Conservation (phyloP, 2,797 vertebrate genomes). For the Squalus acanthias region DNA sequence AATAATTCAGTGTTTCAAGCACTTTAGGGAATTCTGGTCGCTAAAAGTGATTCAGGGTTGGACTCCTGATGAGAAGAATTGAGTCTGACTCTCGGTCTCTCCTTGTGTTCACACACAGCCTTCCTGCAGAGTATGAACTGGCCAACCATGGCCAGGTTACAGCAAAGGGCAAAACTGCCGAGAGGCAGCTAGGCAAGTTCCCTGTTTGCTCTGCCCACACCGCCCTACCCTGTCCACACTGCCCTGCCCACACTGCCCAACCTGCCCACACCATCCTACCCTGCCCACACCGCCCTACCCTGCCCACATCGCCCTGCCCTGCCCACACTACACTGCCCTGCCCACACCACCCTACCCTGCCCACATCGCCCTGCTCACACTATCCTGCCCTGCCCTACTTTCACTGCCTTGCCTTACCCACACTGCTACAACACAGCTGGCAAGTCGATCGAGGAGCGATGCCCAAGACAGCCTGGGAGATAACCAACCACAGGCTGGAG, state of each 20-base stretch:
- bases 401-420: background rate
- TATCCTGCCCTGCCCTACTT: background rate
- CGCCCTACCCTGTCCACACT: background rate
- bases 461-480: background rate
- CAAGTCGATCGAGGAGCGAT: background rate
- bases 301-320: background rate
- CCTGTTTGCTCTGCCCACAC: background rate
- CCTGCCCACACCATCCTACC: background rate
- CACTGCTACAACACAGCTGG: background rate
- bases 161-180: background rate
- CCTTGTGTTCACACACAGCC: background rate
- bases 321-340: background rate
- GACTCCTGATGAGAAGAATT: background rate
- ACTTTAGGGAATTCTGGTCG: background rate
- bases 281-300: no score
- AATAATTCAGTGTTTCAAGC: background rate
- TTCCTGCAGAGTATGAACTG: background rate
- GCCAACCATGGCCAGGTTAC: background rate
- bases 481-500: background rate
- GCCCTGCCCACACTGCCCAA: background rate
- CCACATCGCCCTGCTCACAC: background rate
- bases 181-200: background rate
- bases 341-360: background rate
- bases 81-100: background rate
- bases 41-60: background rate